Percentiles rank a stretch among this genome's conserved stretches.
Evolutionary conservation across 2,888 invertebrate species (phyloP).

Genomic region (Tridacna gigas): DNA sequence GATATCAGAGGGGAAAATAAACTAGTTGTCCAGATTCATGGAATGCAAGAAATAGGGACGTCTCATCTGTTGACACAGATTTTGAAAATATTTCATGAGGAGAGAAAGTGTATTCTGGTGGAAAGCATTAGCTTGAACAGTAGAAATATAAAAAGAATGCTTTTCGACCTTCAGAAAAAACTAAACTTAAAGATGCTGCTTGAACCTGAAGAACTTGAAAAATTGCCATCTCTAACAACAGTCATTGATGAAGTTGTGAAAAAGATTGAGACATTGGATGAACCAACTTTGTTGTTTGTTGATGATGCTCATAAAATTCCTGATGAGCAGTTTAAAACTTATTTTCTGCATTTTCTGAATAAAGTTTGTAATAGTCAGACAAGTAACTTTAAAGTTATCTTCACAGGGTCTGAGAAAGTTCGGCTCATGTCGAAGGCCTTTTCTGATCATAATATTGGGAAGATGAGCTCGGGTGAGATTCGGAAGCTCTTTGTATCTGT

Average conservation of each 20-base stretch:
- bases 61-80: slow-evolving; percentile 1
- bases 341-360: not conserved
- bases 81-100: not conserved
- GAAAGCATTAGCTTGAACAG: not conserved
- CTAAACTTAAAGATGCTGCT: not conserved
- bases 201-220: not conserved
- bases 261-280: not conserved
- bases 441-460: not conserved
- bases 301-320: not conserved
- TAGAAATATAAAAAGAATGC: too few relatives aligned
- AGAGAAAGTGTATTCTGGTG: not conserved
- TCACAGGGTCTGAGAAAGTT: not conserved
- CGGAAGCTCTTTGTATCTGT: not conserved
- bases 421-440: not conserved
- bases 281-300: not conserved
- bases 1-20: not conserved
- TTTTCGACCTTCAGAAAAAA: not conserved
- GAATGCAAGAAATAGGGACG: slow-evolving; percentile 2
- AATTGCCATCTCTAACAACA: not conserved
- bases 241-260: not conserved
- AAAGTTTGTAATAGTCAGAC: not conserved
- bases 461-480: not conserved
- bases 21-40: not conserved
- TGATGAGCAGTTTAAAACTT: not conserved
- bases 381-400: slow-evolving; percentile 1